phyloP scores from a whole-genome alignment of 2,797 vertebrate species.

The Taenioides sp. region DNA sequence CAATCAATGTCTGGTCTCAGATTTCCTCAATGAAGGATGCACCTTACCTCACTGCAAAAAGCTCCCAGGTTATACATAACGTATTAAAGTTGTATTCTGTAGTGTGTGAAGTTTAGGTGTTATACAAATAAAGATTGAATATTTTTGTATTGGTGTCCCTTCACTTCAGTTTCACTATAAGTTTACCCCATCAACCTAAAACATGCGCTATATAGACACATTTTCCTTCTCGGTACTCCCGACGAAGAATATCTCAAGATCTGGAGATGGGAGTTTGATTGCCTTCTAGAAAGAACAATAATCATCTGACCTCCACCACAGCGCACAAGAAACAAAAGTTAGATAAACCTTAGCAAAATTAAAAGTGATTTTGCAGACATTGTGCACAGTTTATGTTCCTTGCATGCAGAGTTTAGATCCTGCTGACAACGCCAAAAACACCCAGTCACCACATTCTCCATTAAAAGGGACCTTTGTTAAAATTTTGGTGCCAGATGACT shows the following conservation, averaged over 20 bases:
- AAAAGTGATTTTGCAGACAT: conserved; percentile 22
- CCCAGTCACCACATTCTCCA: conserved; percentile 14
- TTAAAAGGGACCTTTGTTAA: conserved; percentile 16
- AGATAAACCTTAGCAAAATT: conserved; percentile 35
- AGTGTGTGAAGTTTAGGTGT: too few relatives aligned
- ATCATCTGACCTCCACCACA: conserved; percentile 22
- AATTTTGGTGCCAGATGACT: conserved; percentile 12
- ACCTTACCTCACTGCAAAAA: not conserved
- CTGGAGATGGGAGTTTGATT: not conserved
- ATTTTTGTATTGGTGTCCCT: not conserved
- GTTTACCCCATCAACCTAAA: not conserved
- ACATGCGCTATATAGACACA: not conserved
- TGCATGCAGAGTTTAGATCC: conserved; percentile 18
- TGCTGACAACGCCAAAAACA: conserved; percentile 35
- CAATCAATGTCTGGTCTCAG: not conserved
- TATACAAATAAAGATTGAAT: not conserved
- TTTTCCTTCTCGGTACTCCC: not conserved
- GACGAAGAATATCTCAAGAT: not conserved
- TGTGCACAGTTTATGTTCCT: conserved; percentile 31
- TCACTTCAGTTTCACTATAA: not conserved
- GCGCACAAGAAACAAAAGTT: conserved; percentile 13
- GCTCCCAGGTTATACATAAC: not conserved
- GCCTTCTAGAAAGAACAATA: not conserved
- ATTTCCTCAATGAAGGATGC: too few relatives aligned
- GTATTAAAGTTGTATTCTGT: too few relatives aligned